phyloP scores from a whole-genome alignment of 1,140 invertebrate species.

The Idris sp. region DNA sequence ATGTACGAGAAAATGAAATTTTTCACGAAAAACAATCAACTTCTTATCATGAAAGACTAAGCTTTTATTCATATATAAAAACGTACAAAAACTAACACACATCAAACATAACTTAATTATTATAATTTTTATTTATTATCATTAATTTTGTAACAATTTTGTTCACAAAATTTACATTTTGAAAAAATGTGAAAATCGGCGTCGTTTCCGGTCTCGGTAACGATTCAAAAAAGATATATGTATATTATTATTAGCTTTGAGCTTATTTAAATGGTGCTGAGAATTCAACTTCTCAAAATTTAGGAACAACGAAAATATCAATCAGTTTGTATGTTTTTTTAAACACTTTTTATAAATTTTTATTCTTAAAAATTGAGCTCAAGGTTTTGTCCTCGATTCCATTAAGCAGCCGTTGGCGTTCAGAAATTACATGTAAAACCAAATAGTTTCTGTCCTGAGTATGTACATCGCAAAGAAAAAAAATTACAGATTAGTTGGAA shows the following conservation, averaged over 20 bases:
- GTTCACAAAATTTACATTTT: too few relatives aligned
- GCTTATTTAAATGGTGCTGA: slow-evolving; percentile 25
- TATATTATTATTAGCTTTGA: slow-evolving; percentile 24
- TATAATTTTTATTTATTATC: too few relatives aligned
- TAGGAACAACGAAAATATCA: slow-evolving; percentile 31
- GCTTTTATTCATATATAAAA: slow-evolving; percentile 35
- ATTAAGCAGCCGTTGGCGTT: slow-evolving; percentile 40
- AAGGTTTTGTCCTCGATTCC: slow-evolving; percentile 40
- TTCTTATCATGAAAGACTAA: slow-evolving; percentile 34
- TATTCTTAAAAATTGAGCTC: slow-evolving; percentile 36
- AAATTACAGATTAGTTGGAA: slow-evolving; percentile 63
- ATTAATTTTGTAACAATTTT: too few relatives aligned
- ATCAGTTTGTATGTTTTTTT: slow-evolving; percentile 3
- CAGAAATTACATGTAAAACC: slow-evolving; percentile 23
- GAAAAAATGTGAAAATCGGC: slow-evolving; percentile 60
- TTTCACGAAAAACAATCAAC: slow-evolving; percentile 22
- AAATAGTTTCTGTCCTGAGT: slow-evolving; percentile 54
- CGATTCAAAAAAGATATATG: slow-evolving; percentile 19
- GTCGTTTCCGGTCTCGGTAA: slow-evolving; percentile 43
- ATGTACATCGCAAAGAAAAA: slow-evolving; percentile 62
- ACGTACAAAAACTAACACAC: slow-evolving; percentile 40
- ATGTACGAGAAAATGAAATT: slow-evolving; percentile 28
- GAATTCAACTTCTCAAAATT: slow-evolving; percentile 15
- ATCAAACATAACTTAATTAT: slow-evolving; percentile 27
- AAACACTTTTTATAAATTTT: slow-evolving; percentile 5